Percentiles rank a stretch among this genome's conserved stretches.
Conservation (phyloP, 2,888 invertebrate genomes). For the Aleiodes alternator region DNA sequence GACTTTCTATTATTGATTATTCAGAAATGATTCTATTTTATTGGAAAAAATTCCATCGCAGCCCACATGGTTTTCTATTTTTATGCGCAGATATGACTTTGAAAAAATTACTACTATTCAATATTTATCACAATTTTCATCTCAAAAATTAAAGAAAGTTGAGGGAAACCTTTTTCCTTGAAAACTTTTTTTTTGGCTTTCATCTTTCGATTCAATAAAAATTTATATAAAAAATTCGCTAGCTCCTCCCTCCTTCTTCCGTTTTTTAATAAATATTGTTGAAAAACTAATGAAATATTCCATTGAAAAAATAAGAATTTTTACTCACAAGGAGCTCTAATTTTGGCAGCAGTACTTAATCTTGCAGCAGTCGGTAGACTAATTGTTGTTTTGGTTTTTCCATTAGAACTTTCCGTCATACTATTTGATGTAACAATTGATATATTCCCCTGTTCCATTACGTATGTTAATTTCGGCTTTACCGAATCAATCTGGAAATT, state of each 20-base stretch:
- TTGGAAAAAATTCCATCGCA: neutral
- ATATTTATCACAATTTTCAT: too few species aligned
- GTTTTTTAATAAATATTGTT: too few species aligned
- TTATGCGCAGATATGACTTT: neutral
- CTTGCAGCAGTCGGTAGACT: conserved; percentile 56
- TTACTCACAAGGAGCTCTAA: conserved; percentile 64
- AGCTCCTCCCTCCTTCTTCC: neutral
- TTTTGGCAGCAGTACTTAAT: conserved; percentile 61
- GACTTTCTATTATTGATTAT: neutral
- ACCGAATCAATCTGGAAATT: conserved; percentile 40
- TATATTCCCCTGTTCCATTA: conserved; percentile 65
- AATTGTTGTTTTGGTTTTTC: conserved; percentile 60
- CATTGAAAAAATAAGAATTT: neutral
- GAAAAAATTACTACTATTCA: too few species aligned
- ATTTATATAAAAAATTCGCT: neutral
- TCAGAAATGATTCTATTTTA: neutral
- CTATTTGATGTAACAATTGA: conserved; percentile 64
- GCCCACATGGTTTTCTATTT: neutral
- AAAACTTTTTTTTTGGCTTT: too few species aligned
- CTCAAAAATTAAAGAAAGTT: too few species aligned
- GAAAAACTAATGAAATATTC: neutral
- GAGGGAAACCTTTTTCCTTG: too few species aligned
- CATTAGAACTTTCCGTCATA: conserved; percentile 58
- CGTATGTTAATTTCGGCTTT: conserved; percentile 42
- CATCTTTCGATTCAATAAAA: neutral